Evolutionary conservation across 2,113 vertebrate species (phyloP).

Genomic region (Gobiocypris rarus): DNA sequence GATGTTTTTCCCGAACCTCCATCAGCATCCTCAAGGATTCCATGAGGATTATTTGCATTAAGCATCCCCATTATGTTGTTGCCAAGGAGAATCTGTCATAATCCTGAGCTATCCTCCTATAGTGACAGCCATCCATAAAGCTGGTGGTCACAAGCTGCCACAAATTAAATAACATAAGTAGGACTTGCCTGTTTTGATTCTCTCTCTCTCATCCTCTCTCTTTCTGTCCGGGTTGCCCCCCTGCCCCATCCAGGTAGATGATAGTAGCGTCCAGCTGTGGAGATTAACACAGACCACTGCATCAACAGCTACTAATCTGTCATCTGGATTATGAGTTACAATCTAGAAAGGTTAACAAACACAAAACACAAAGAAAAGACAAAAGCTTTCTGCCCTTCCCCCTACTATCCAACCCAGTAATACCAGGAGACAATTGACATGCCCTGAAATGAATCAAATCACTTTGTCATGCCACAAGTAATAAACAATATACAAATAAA

Average conservation of each 20-base stretch:
- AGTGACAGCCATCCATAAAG: slow-evolving; percentile 47
- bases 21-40: slow-evolving; percentile 6
- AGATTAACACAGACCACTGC: slow-evolving; percentile 26
- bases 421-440: not conserved
- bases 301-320: slow-evolving; percentile 37
- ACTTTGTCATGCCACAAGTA: not conserved
- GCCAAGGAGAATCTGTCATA: slow-evolving; percentile 46
- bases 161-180: slow-evolving; percentile 52
- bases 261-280: not conserved
- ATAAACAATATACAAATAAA: not conserved
- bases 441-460: not conserved
- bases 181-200: slow-evolving; percentile 30
- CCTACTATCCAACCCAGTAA: not conserved
- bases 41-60: slow-evolving; percentile 29
- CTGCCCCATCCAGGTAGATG: slow-evolving; percentile 25
- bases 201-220: not conserved
- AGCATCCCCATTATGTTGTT: slow-evolving; percentile 38
- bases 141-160: slow-evolving; percentile 36
- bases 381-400: not conserved
- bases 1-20: slow-evolving; percentile 3
- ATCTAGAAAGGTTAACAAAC: slow-evolving; percentile 11
- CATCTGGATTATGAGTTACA: slow-evolving; percentile 30
- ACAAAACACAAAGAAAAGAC: slow-evolving; percentile 17
- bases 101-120: slow-evolving; percentile 41
- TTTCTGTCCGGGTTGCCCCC: not conserved